Base-by-base conservation (phyloP, 1,140 invertebrate genomes). In the Diachasma alloeum region DNA sequence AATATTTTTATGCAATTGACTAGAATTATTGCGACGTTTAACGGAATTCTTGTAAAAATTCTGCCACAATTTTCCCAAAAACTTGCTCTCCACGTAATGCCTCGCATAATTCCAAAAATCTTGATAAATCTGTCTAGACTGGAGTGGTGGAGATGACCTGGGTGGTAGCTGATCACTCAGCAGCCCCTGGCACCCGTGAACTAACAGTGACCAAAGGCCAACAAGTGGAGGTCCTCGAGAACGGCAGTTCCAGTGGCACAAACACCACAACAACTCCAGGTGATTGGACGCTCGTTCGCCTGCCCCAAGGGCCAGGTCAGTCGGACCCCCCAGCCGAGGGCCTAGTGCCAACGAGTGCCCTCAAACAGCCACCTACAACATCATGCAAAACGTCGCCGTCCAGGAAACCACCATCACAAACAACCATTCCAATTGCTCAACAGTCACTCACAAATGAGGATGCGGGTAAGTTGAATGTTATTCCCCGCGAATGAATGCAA, bases 211-310 rank as follows among this genome's bases (percentile, higher is more conserved):
- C 88, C 56, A 96, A 96, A 84, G 96, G 96, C 10, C 97, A 98
- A 87, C 96, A 98, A 88, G 97, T 98, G 59, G 97, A 98, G 84
- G 94, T 98, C 69, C 85, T 98, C 68, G 97, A 98, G 82, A 90
- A 93, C 56, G 87, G 86, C 48, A 84, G 78, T 24, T 71, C 75
- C 8, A 73, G 77, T 31, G 73, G 81, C 44, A 79, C 74, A 19
- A 75, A 78, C 74, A 83, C 82, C 0, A 81, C 26, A 37, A 81
- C 26, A 37, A 37, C 17, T 17, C 26, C 66, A 42, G 74, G 79
- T 17, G 88, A 90, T 91, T 83, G 93, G 92, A 86, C 92, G 81
- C 75, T 90, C n/a, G 87, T 89, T 0, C 91, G 84, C 85, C 89
- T 84, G 31, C 81, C 85, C 17, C 85, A 88, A 19, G 82, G 84